Base-by-base conservation (phyloP, 2,797 vertebrate genomes). In the Gymnoscopelus braueri region DNA sequence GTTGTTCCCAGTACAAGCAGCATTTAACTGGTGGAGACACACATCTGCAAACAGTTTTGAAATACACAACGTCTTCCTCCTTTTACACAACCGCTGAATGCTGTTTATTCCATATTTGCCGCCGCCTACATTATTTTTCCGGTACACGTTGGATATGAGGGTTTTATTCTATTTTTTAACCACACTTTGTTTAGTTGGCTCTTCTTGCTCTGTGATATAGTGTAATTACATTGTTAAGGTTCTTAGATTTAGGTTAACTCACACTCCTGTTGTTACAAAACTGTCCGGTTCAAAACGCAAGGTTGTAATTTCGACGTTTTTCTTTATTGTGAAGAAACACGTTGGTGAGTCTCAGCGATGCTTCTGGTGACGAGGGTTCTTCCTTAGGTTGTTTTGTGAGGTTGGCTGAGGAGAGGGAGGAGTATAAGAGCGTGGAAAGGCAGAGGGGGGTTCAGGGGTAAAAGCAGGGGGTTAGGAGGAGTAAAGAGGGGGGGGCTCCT, bases 41-140 rank as follows among this genome's bases (percentile, higher is more conserved):
- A 97, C 95, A 96, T 96, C 95, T 97, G 96, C 95, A 94, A 95
- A 94, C 93, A 94, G 91, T 97, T 96, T 44, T 95, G 89, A 93
- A 85, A 93, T 51, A 78, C 72, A 68, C 68, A 35, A 67, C 67
- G 66, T 59, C 55, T 75, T 83, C 80, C 81, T 82, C 62, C 65
- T 81, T 84, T 70, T 74, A 82, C 60, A 55, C 44, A 65, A 63
- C 67, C 61, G 67, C 69, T 77, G 65, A 77, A 69, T 79, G 69
- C 64, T 81, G 65, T 81, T 85, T 80, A 79, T 84, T 70, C 55
- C 68, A 69, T 78, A 72, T 80, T 78, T 77, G 24, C 39, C 29
- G 63, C 19, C 72, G 56, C 23, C 26, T 10, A 60, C 47, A 65
- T 71, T 67, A 58, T 71, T 63, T 79, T 73, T 63, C 14, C 50